Base-by-base conservation (phyloP, 2,888 invertebrate species). In the Nyleta sp. region DNA sequence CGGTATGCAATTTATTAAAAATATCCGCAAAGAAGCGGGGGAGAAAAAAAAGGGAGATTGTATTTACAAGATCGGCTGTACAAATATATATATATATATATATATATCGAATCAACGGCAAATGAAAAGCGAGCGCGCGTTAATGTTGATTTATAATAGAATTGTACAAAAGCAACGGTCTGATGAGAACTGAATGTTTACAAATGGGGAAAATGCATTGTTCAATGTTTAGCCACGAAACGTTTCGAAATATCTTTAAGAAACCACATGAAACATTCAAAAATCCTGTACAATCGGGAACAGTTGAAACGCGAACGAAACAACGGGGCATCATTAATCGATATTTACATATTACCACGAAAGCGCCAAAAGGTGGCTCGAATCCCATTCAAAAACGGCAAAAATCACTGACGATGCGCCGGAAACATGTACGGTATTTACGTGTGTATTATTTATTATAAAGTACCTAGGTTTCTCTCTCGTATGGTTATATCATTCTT, bases 401-500 rank as follows among this genome's bases (percentile, higher is more conserved):
- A 89, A 90, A 90, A 89, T 87, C 88, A 88, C 87, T 87, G 84
- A 87, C 86, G 83, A 86, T 85, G 85, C 85, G 83, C 85, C 86
- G 87, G 85, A 87, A 89, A 87, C 85, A 84, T 87, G 86, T 88
- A 86, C 87, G 87, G 85, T 81, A 84, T 86, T 89, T 70, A 89
- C 87, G 87, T 87, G 85, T 85, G 85, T 88, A 88, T 86, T 86
- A 85, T 89, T 88, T 88, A 87, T 86, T 84, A 88, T 88, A 89
- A 89, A 87, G 86, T 89, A 90, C 83, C 88, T 89, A 89, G 85
- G 82, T 86, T 86, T 86, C 74, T 75, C 62, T 75, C 62, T 68
- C 86, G 84, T 87, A 90, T 87, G 89, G 88, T 90, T 91, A 90
- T 88, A 90, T 84, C 89, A 86, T 88, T 88, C 87, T 87, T 88